Conservation (phyloP, 2,797 vertebrate genomes). For the Pipistrellus kuhlii region DNA sequence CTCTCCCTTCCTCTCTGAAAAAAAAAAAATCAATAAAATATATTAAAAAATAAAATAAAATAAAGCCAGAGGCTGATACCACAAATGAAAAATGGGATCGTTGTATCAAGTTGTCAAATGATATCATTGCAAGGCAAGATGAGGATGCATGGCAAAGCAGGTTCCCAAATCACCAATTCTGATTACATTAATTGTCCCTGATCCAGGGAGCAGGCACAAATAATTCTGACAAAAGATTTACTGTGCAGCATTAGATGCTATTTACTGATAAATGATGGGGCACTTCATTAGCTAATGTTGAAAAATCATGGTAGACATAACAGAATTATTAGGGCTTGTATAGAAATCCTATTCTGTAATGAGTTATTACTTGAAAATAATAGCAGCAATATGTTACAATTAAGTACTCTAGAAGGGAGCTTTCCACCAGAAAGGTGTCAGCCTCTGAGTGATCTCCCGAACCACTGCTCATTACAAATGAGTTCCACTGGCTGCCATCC, state of each 20-base stretch:
- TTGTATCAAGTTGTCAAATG: slow-evolving; percentile 55
- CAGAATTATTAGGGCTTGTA: slow-evolving; percentile 78
- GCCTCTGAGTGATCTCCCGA: slow-evolving; percentile 68
- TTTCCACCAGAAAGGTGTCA: slow-evolving; percentile 72
- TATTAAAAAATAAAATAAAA: too few species aligned
- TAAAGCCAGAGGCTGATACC: slow-evolving; percentile 60
- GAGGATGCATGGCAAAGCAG: background rate
- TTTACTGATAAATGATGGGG: slow-evolving; percentile 78
- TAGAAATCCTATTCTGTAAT: slow-evolving; percentile 79
- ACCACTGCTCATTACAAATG: slow-evolving; percentile 73
- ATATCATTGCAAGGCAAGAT: slow-evolving; percentile 47
- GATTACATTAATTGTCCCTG: slow-evolving; percentile 64
- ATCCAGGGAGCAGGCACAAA: slow-evolving; percentile 62
- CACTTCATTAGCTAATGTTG: slow-evolving; percentile 75
- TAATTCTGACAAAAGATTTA: slow-evolving; percentile 68
- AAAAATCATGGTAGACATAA: slow-evolving; percentile 71
- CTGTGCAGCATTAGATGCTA: slow-evolving; percentile 58
- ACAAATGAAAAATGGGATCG: slow-evolving; percentile 36
- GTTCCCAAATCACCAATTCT: slow-evolving; percentile 46
- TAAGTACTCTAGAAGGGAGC: slow-evolving; percentile 71
- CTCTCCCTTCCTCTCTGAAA: too few species aligned
- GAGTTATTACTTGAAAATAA: slow-evolving; percentile 84
- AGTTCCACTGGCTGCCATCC: slow-evolving; percentile 64
- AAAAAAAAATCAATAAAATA: too few species aligned
- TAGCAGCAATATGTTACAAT: slow-evolving; percentile 79